Base-by-base conservation (phyloP, 2,113 vertebrate species). In the zebrafish (Danio rerio) region DNA sequence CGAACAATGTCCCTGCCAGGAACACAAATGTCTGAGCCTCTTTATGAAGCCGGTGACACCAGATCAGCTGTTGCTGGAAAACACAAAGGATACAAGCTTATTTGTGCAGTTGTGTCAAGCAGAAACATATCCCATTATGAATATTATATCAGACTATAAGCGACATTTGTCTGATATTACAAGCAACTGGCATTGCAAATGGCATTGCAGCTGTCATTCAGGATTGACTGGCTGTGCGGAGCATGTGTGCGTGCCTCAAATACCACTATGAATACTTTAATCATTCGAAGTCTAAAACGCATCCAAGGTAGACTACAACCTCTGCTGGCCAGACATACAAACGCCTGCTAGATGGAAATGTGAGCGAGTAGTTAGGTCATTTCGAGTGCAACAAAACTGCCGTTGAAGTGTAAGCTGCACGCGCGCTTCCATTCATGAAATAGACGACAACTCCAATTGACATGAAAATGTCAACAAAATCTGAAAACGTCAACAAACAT, bases 301-400 rank as follows among this genome's bases (percentile, higher is more conserved):
- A 63, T 40, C 5, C 43, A 62, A 4, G 59, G 20, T 49, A 40
- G 45, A 77, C 58, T 77, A 31, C 75, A 77, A 77, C 58, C 75
- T 77, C 58, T 77, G 75, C 75, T 77, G 75, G 58, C 58, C 58
- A 50, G 75, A 62, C 43, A n/a, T 7, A 77, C 58, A 49, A 77
- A 63, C 13, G 20, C 20, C 59, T 76, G n/a, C n/a, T 6, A 61
- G 56, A 61, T 45, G n/a, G 56, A 61, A 76, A 45, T 71, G 7
- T 11, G 2, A 65, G 18, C 12, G 20, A 52, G 45, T 63, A 6
- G 11, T 66, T 43, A 18, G 9, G 49, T 52, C 53, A 71, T 72
- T 52, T 53, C 13, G 47, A 31, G 20, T 12, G 42, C 4, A 76
- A 61, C n/a, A 21, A 61, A 59, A 61, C 16, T 5, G 31, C 5